Percentiles rank a stretch among this genome's conserved stretches.
These are phyloP conservation scores for Pyrocephalus nanus DNA, from an alignment of 2,797 vertebrate species.

Conservation along the genomic window DNA sequence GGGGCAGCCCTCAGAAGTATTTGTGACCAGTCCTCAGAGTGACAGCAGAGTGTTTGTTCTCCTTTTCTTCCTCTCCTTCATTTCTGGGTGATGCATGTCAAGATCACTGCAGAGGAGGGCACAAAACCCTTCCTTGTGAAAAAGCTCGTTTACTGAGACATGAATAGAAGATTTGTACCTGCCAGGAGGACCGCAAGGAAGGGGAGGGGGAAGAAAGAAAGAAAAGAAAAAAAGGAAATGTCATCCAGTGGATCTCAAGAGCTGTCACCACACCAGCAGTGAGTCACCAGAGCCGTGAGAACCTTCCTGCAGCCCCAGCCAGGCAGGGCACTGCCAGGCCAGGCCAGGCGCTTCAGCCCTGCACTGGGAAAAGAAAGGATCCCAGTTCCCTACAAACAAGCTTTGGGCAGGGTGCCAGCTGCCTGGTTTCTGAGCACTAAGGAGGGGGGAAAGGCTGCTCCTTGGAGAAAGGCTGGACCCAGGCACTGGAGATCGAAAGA, in stretches of 20 bases:
- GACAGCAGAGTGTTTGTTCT: not conserved
- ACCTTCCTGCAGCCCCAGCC: not conserved
- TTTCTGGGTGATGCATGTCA: not conserved
- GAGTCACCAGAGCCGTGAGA: conserved; percentile 7
- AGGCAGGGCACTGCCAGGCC: not conserved
- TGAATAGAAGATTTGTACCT: conserved; percentile 21
- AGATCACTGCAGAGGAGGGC: not conserved
- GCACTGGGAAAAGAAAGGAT: conserved; percentile 9
- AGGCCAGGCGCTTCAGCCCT: not conserved
- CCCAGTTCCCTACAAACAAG: conserved; percentile 28
- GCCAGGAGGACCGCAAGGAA: not conserved
- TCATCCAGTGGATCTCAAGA: not conserved
- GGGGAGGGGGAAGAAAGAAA: accelerated
- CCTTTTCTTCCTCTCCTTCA: not conserved
- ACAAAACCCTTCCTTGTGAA: not conserved
- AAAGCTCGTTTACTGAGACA: not conserved
- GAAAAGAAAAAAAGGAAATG: not conserved
- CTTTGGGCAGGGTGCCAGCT: conserved; percentile 31
- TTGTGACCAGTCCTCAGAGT: accelerated
- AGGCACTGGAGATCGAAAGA: not conserved
- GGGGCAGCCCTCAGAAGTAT: accelerated
- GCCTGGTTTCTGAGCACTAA: conserved; percentile 2
- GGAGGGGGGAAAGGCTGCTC: not conserved
- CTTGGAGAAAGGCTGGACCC: not conserved
- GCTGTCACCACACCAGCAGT: not conserved